Evolutionary conservation across 2,888 invertebrate species (phyloP), one percentile per base, ranked within the genome.

Genomic region (Drosophila trichaetosa): DNA sequence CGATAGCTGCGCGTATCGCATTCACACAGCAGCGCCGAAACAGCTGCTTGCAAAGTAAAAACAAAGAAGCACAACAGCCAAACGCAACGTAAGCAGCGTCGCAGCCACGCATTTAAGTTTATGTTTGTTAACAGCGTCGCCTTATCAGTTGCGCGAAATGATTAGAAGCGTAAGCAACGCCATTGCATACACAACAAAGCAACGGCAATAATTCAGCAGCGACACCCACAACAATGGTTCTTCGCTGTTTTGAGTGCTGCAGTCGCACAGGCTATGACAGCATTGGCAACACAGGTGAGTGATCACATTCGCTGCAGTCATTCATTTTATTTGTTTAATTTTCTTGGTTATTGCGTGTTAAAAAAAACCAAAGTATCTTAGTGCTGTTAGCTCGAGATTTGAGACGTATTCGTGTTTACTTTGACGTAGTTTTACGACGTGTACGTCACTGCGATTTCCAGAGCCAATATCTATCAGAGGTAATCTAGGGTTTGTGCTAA

Each of bases 261-360:
- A 94, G 80, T 87, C 93, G 66, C 93, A 94, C 68, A 93, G 94
- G 86, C 91, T 94, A 24, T 73, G 92, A 92, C 64, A 90, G 80
- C 49, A 92, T 92, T 60, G 90, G 84, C 16, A 72, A 83, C 36
- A 85, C 74, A 38, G 87, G 89, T 73, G 69, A 74, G 66, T n/a
- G 7, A 4, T 34, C 52, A 29, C 33, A 10, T 42, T 11, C 16
- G 21, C 4, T 13, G 29, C 51, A 21, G 13, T 62, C 42, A 57
- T 52, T 52, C 33, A 40, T 29, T 29, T 54, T 6, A 6, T 18
- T 4, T 18, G 10, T 6, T 18, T 6, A 1, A 13, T 18, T 34
- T 53, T 53, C 53, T 7, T 21, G 21, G 8, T 16, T 21, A 31
- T 4, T n/a, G n/a, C n/a, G 46, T 21, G 16, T 42, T 2, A 6